Base-by-base conservation (phyloP, 1,140 invertebrate species). In the Sycobia sp. region DNA sequence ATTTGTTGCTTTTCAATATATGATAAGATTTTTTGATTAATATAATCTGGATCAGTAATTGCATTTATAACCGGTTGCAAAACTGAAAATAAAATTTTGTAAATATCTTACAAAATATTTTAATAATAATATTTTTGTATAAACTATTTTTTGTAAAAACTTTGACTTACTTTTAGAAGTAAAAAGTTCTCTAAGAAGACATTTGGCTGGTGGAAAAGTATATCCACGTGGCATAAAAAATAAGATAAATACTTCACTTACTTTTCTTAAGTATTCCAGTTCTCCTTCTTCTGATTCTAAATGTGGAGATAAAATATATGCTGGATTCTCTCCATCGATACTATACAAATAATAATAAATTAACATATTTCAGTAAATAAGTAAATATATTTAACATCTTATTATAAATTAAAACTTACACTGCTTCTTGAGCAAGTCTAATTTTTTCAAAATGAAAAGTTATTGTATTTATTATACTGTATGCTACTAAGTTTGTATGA, bases 41-140 rank as follows among this genome's bases (percentile, higher is more conserved):
- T 92, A 73, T 92, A 94, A 80, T 95, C 93, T 16, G 94, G 93
- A 78, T 95, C 91, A 23, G 92, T 94, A 23, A 96, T 77, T 71
- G 90, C 82, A 73, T 95, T 89, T 71, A 96, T 89, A 29, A 90
- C 85, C 60, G 92, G 91, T 76, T 91, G 90, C 39, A 96, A 79
- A 70, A 95, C 93, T 95, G 73, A 51, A 87, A 84, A 73, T 69
- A 55, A 50, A 32, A 51, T 54, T 38, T 55, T 16, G 34, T 41
- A 38, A 39, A 53, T 53, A 46, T 32, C 11, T 32, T 32, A n/a
- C n/a, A n/a, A 34, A 51, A 36, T 20, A 39, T 50, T 23, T 51
- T 25, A 56, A 32, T 39, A 20, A 34, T 58, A n/a, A 43, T 18
- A 32, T 53, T 63, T 22, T 67, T 32, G 20, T n/a, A n/a, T n/a